Conservation (phyloP, 2,113 vertebrate species). For the zebrafish (Danio rerio) region GRCz12tu NC_133184.1:49065001-49065500, state of each 20-base stretch:
- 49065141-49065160: slow-evolving; percentile 64
- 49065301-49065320: slow-evolving; percentile 47
- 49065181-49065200: slow-evolving; percentile 56
- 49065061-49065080: slow-evolving; percentile 56
- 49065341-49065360: slow-evolving; percentile 54
- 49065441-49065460: slow-evolving; percentile 45
- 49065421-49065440: slow-evolving; percentile 49
- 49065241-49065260: slow-evolving; percentile 33
- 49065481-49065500: background rate
- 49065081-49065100: slow-evolving; percentile 59
- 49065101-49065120: slow-evolving; percentile 68
- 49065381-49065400: slow-evolving; percentile 49
- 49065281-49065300: slow-evolving; percentile 56
- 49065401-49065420: slow-evolving; percentile 47
- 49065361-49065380: slow-evolving; percentile 40
- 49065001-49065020: slow-evolving; percentile 52
- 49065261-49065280: slow-evolving; percentile 38
- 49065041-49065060: slow-evolving; percentile 53
- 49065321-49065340: slow-evolving; percentile 51
- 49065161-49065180: slow-evolving; percentile 54
- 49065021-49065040: slow-evolving; percentile 50
- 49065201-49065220: slow-evolving; percentile 21
- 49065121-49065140: slow-evolving; percentile 65
- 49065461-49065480: slow-evolving; percentile 39
- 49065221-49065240: slow-evolving; percentile 39